Conservation (phyloP, 1,140 invertebrate species). For the Drosophila repletoides region DNA sequence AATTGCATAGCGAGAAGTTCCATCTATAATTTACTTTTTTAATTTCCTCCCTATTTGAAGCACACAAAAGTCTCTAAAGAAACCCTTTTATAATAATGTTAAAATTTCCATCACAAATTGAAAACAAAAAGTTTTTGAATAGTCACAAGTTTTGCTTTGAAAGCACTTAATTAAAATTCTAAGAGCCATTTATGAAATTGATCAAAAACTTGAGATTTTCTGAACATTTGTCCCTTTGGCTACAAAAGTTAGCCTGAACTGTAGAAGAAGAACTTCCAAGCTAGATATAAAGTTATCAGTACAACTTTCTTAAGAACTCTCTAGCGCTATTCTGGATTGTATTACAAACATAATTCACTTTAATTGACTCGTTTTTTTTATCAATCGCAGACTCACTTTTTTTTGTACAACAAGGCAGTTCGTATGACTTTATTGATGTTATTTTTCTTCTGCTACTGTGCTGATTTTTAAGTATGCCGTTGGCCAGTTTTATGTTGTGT, state of each 20-base stretch:
- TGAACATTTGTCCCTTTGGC: slow-evolving; percentile 3
- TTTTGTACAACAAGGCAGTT: slow-evolving; percentile 1
- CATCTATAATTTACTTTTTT: too few species aligned
- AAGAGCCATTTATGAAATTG: too few species aligned
- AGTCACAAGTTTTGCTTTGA: too few species aligned
- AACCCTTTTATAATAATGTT: too few species aligned
- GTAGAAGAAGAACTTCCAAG: slow-evolving; percentile 2
- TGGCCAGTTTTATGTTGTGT: slow-evolving; percentile 60
- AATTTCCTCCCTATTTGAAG: too few species aligned
- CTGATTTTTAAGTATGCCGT: slow-evolving; percentile 61
- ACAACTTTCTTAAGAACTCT: slow-evolving; percentile 9
- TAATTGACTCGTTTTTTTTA: slow-evolving; percentile 70
- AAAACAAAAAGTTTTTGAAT: too few species aligned
- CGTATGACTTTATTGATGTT: slow-evolving; percentile 23
- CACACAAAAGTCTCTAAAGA: too few species aligned
- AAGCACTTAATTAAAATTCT: too few species aligned
- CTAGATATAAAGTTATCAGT: background rate
- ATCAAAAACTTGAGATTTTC: slow-evolving; percentile 7
- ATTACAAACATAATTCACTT: slow-evolving; percentile 43
- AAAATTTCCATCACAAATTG: too few species aligned
- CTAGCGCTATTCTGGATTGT: slow-evolving; percentile 1
- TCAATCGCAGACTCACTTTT: slow-evolving; percentile 72
- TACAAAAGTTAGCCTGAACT: too few species aligned
- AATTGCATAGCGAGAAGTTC: too few species aligned
- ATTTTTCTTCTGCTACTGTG: slow-evolving; percentile 30